Conservation (phyloP, 2,888 invertebrate genomes). For the Drosophila quasianomalipes region DNA sequence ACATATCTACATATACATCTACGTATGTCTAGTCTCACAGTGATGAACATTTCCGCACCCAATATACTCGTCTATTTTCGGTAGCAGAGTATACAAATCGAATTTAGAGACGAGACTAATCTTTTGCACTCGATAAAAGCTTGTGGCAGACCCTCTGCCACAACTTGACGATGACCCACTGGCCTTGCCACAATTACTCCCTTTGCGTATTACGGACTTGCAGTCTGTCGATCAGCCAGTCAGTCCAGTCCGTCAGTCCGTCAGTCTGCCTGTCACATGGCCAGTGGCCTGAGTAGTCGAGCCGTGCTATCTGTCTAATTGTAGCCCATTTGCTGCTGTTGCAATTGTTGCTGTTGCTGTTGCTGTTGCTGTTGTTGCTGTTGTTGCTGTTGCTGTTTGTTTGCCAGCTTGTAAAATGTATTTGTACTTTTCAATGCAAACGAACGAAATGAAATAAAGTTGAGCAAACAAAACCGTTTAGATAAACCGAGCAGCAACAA, state of each 20-base stretch:
- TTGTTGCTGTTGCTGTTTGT: constrained; percentile 45
- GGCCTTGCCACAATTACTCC: constrained; percentile 10
- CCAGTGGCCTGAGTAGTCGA: constrained; percentile 4
- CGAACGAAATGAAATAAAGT: constrained; percentile 21
- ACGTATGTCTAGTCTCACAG: too few relatives aligned
- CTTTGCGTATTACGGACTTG: background rate
- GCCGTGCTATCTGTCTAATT: constrained; percentile 35
- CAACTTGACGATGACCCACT: constrained; percentile 15
- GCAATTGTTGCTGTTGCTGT: constrained; percentile 39
- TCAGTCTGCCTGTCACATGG: background rate
- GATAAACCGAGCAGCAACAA: constrained; percentile 12
- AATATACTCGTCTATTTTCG: background rate
- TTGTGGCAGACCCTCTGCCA: background rate
- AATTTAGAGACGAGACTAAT: background rate
- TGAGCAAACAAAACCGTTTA: constrained; percentile 7
- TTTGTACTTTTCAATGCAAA: constrained; percentile 31
- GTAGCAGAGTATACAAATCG: background rate
- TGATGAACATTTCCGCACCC: too few relatives aligned
- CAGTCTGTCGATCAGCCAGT: background rate
- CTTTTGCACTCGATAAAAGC: background rate
- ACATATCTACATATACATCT: background rate
- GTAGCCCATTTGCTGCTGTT: constrained; percentile 38
- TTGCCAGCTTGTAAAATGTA: constrained; percentile 21
- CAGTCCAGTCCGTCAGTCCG: background rate
- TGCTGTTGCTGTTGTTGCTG: too few relatives aligned